These are phyloP conservation scores for Struthio camelus DNA, from an alignment of 2,113 vertebrate species.

Conservation along the genomic window DNA sequence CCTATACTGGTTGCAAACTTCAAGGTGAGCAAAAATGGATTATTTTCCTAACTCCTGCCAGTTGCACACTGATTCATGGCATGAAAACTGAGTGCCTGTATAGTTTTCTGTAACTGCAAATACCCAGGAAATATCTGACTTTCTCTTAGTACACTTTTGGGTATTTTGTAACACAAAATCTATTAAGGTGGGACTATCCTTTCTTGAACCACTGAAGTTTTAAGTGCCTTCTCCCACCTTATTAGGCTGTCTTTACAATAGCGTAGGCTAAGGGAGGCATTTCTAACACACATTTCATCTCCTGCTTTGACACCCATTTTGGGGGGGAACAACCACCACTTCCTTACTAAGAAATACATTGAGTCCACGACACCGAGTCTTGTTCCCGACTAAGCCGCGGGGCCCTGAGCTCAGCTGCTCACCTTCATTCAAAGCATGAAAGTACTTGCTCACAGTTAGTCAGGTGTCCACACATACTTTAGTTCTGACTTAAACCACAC, in stretches of 20 bases:
- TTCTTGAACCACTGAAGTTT: no score
- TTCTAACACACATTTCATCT: not conserved
- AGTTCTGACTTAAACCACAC: not conserved
- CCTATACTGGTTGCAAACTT: not conserved
- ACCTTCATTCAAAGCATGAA: not conserved
- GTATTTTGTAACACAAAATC: not conserved
- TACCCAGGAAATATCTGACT: not conserved
- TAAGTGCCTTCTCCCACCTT: no score
- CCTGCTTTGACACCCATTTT: not conserved
- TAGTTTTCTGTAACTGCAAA: slow-evolving; percentile 30
- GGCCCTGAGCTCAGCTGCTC: fast-evolving
- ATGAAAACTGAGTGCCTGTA: not conserved
- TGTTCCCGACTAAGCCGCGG: fast-evolving
- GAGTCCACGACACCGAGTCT: not conserved
- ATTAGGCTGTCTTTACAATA: no score
- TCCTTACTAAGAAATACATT: not conserved
- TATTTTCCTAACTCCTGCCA: not conserved
- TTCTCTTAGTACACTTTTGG: not conserved
- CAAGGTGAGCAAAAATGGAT: not conserved
- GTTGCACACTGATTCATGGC: not conserved
- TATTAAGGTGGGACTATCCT: no score
- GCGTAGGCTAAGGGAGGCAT: not conserved
- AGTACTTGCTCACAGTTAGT: not conserved
- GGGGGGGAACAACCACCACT: not conserved
- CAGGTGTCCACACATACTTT: not conserved